phyloP scores from a whole-genome alignment of 2,888 invertebrate species.

The Diaprepes abbreviatus region DNA sequence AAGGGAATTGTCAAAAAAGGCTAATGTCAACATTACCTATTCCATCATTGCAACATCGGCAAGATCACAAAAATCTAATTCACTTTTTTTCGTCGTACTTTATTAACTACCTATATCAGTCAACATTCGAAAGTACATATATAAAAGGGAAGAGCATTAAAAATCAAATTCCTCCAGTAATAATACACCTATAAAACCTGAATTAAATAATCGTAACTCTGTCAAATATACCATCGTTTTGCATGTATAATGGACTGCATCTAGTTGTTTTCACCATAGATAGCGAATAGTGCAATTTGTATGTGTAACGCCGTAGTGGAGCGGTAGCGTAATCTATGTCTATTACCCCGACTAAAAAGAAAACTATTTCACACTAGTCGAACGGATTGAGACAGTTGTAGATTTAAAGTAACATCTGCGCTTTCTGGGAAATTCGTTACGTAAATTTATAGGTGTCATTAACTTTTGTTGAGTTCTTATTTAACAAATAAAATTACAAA shows the following conservation, averaged over 20 bases:
- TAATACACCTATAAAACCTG: conserved; percentile 54
- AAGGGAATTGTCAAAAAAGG: conserved; percentile 24
- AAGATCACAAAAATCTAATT: conserved; percentile 31
- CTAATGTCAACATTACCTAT: not conserved
- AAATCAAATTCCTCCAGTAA: conserved; percentile 54
- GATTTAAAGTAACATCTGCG: conserved; percentile 1
- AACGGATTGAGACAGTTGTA: conserved; percentile 62
- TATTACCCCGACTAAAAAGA: conserved; percentile 63
- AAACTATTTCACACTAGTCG: conserved; percentile 65
- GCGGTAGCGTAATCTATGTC: conserved; percentile 56
- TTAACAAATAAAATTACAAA: no score
- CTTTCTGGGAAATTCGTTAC: not conserved
- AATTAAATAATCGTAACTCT: conserved; percentile 62
- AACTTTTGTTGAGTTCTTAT: no score
- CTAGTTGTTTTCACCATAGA: conserved; percentile 59
- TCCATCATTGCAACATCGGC: no score
- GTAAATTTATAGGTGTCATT: not conserved
- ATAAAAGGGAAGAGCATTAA: conserved; percentile 51
- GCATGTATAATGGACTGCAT: conserved; percentile 57
- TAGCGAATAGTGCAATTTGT: conserved; percentile 64
- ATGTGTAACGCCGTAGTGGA: conserved; percentile 60
- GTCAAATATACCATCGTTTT: conserved; percentile 57
- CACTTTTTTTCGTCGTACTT: conserved; percentile 30
- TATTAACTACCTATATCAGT: conserved; percentile 36
- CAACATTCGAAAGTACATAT: conserved; percentile 49